Percentiles rank a stretch among this genome's conserved stretches.
These are phyloP conservation scores for Poecile atricapillus DNA, from an alignment of 2,113 vertebrate genomes.

Conservation along the genomic window DNA sequence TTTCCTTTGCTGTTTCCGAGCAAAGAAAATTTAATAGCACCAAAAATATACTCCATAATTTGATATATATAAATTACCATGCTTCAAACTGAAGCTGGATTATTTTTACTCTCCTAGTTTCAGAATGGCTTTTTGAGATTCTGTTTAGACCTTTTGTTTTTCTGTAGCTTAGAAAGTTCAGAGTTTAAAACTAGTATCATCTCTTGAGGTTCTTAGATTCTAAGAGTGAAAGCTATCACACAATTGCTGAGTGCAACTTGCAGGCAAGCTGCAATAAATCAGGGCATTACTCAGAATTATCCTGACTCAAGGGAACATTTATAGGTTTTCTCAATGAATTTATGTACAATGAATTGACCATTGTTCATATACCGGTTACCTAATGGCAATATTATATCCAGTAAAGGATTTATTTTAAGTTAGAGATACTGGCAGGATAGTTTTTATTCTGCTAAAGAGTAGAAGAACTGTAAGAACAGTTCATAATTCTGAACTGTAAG, in stretches of 20 bases:
- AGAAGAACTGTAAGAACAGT: too few relatives aligned
- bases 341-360: neutral
- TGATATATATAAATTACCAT: neutral
- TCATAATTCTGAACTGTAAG: neutral
- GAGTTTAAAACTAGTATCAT: neutral
- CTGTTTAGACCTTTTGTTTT: neutral
- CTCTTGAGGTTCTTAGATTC: neutral
- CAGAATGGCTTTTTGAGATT: neutral
- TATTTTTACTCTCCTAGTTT: neutral
- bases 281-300: neutral
- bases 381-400: neutral
- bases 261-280: neutral
- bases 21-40: neutral
- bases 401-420: neutral
- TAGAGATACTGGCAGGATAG: neutral
- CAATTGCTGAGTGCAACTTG: neutral
- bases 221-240: neutral
- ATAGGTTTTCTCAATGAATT: neutral
- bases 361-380: neutral
- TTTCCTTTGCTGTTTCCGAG: conserved; percentile 31
- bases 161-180: neutral
- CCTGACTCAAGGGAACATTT: neutral
- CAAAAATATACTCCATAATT: neutral
- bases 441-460: neutral
- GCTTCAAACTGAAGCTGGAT: neutral